Evolutionary conservation across 2,113 vertebrate genomes (phyloP).

Genomic region (Oncorhynchus kisutch): DNA sequence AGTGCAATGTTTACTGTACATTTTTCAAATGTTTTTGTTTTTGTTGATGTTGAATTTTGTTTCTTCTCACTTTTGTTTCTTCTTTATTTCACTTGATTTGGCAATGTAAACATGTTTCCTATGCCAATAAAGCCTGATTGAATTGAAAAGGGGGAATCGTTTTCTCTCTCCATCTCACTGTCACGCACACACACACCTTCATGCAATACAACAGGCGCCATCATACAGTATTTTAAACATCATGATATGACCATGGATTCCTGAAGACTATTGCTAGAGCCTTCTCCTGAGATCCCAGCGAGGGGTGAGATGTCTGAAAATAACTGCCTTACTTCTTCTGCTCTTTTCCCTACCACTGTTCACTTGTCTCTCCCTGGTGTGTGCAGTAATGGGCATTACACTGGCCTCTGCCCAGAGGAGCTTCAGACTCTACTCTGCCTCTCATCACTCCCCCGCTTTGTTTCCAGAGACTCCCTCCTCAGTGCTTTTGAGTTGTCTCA

Average conservation of each 20-base stretch:
- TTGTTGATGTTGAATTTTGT: too few species aligned
- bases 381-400: conserved; percentile 15
- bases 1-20: too few species aligned
- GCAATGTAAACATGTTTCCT: background rate
- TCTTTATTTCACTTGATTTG: background rate
- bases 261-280: background rate
- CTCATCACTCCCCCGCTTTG: conserved; percentile 36
- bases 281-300: background rate
- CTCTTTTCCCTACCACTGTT: conserved; percentile 2
- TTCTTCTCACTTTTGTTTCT: background rate
- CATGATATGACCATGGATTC: too few species aligned
- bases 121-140: too few species aligned
- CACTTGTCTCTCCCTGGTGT: conserved; percentile 17
- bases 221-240: background rate
- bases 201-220: background rate
- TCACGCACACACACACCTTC: background rate
- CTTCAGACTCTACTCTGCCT: conserved; percentile 19
- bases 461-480: conserved; percentile 27
- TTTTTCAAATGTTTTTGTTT: too few species aligned
- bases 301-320: background rate
- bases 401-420: conserved; percentile 14
- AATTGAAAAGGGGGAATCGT: background rate
- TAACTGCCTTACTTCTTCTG: background rate
- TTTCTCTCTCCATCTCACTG: background rate
- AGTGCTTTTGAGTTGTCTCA: conserved; percentile 28